These are phyloP conservation scores for Xanthia togata DNA, from an alignment of 2,888 invertebrate genomes.

Conservation along the genomic window DNA sequence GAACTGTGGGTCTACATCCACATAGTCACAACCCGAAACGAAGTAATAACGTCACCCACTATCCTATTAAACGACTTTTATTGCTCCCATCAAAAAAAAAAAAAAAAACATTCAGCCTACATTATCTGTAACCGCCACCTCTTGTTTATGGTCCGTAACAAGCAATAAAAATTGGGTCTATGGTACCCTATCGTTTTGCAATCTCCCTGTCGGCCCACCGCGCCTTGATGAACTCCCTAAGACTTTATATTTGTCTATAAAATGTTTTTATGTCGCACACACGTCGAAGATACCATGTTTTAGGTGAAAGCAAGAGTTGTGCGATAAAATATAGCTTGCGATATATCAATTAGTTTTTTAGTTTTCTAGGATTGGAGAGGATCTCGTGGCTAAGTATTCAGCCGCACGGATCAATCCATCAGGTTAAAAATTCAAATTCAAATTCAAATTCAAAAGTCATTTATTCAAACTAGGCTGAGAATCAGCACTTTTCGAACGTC, in stretches of 20 bases:
- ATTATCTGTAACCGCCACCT: conserved; percentile 83
- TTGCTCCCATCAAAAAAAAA: conserved; percentile 72
- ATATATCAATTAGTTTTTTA: not conserved
- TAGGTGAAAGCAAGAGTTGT: conserved; percentile 17
- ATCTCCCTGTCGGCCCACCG: conserved; percentile 80
- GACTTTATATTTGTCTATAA: conserved; percentile 87
- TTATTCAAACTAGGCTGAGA: too few species aligned
- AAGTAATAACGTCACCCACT: conserved; percentile 66
- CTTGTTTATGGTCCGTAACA: conserved; percentile 89
- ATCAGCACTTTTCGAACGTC: too few species aligned
- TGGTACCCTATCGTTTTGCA: conserved; percentile 86
- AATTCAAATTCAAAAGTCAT: too few species aligned
- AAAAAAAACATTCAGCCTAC: conserved; percentile 79
- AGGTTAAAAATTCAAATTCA: too few species aligned
- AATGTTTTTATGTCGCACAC: conserved; percentile 84
- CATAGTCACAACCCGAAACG: conserved; percentile 33
- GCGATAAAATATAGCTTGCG: conserved; percentile 49
- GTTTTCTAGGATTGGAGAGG: not conserved
- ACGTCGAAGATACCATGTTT: conserved; percentile 42
- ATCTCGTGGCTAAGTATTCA: too few species aligned
- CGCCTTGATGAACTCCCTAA: conserved; percentile 85
- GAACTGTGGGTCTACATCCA: not conserved
- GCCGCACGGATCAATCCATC: too few species aligned
- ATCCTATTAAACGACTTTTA: conserved; percentile 84
- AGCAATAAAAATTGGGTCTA: conserved; percentile 87